Evolutionary conservation across 2,888 invertebrate genomes (phyloP).

Genomic region (Caenorhabditis sulstoni): DNA sequence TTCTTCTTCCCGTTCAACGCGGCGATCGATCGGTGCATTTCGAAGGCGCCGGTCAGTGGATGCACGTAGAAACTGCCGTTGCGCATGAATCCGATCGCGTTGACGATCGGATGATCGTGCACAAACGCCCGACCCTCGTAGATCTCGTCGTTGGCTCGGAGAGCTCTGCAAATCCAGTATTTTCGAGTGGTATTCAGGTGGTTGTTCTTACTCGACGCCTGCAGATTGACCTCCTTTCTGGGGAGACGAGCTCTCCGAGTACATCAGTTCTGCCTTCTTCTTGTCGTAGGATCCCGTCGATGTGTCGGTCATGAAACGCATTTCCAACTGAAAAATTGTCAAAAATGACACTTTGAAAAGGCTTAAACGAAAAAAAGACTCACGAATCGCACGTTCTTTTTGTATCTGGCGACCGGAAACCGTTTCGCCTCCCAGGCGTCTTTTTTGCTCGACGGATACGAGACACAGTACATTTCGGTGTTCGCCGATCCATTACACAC

Average conservation of each 20-base stretch:
- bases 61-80: slow-evolving; percentile 57
- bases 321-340: slow-evolving; percentile 63
- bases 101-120: slow-evolving; percentile 50
- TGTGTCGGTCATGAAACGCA: slow-evolving; percentile 59
- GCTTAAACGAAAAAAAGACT: too few species aligned
- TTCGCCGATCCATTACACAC: slow-evolving; percentile 53
- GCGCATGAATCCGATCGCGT: slow-evolving; percentile 56
- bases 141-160: slow-evolving; percentile 57
- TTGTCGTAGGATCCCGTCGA: slow-evolving; percentile 60
- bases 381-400: slow-evolving; percentile 68
- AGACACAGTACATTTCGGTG: slow-evolving; percentile 61
- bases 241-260: slow-evolving; percentile 1
- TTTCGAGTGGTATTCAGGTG: neutral
- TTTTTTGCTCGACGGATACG: slow-evolving; percentile 60
- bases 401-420: slow-evolving; percentile 56
- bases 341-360: slow-evolving; percentile 7
- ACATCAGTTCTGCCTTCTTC: slow-evolving; percentile 54
- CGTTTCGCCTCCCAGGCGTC: slow-evolving; percentile 55
- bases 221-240: slow-evolving; percentile 1
- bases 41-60: slow-evolving; percentile 60
- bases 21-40: slow-evolving; percentile 61
- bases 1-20: slow-evolving; percentile 44
- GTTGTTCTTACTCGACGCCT: slow-evolving; percentile 14
- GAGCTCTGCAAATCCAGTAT: slow-evolving; percentile 8
- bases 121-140: slow-evolving; percentile 65